Percentiles rank a stretch among this genome's conserved stretches.
phyloP scores from a whole-genome alignment of 1,140 invertebrate genomes.

The Musca domestica region DNA sequence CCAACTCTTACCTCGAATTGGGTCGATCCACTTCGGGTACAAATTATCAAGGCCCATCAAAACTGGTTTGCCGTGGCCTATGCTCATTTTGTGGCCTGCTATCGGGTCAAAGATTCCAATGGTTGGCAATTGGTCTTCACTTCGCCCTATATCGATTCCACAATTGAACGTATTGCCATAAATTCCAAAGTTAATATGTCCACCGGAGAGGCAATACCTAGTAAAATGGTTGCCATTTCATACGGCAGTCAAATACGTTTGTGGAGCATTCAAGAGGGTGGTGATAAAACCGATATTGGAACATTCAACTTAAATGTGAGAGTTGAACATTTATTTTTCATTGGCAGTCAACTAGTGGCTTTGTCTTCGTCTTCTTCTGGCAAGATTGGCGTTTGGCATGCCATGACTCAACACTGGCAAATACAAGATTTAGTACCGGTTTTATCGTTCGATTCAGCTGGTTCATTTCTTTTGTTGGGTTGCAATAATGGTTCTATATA shows the following conservation, averaged over 20 bases:
- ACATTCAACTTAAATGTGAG: conserved; percentile 89
- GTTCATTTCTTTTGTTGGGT: conserved; percentile 90
- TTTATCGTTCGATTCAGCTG: conserved; percentile 93
- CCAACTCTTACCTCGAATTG: conserved; percentile 62
- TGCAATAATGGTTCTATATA: conserved; percentile 96
- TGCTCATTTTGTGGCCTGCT: conserved; percentile 92
- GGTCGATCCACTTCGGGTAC: conserved; percentile 82
- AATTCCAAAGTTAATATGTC: conserved; percentile 80
- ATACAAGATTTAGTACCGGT: conserved; percentile 94
- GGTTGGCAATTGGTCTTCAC: conserved; percentile 96
- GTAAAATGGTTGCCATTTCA: conserved; percentile 88
- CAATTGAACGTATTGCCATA: conserved; percentile 89
- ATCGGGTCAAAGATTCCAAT: conserved; percentile 90
- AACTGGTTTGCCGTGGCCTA: conserved; percentile 98
- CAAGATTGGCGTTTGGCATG: conserved; percentile 99
- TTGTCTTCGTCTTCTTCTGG: conserved; percentile 84
- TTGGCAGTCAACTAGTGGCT: conserved; percentile 94
- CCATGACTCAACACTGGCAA: conserved; percentile 97
- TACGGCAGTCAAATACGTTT: conserved; percentile 80
- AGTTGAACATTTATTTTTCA: conserved; percentile 95
- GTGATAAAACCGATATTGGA: conserved; percentile 76
- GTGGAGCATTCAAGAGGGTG: conserved; percentile 86
- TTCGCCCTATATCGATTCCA: conserved; percentile 84
- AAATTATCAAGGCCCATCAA: conserved; percentile 95
- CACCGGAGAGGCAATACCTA: conserved; percentile 54